Evolutionary conservation across 2,888 invertebrate genomes (phyloP), one percentile per base, ranked within the genome.

Genomic region (Lycophotia porphyrea): DNA sequence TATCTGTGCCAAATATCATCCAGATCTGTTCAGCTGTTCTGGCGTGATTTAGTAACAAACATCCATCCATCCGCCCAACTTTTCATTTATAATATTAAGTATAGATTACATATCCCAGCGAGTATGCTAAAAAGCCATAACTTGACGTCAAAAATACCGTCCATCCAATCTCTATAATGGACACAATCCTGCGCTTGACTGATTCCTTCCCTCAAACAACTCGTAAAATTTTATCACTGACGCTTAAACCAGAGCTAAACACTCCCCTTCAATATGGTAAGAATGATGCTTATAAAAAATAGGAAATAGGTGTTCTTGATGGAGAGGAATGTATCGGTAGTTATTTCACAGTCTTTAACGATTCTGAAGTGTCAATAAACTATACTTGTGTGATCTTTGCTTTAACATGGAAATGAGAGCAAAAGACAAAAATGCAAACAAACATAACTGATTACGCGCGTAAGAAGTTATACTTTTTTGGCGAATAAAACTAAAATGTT

Each of bases 171-270:
- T 78, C 49, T 79, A 49, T 84, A 89, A 88, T 91, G 93, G 91
- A 92, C 88, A 92, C 93, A 87, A 85, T 85, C 74, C 76, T 67
- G 60, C 84, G 77, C 76, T 85, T 84, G 88, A 89, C 88, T 89
- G 90, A 91, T 90, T 90, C 83, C 84, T 90, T 90, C 93, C 93
- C 91, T 91, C 88, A 82, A 79, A 81, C 44, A 69, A 60, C 88
- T 93, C 94, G 93, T 94, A 94, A 94, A 94, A 89, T 93, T 94
- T 94, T 94, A 94, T 94, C 92, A 86, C 86, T 89, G 78, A 79
- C 89, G 87, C 84, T 87, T 87, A 79, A 89, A 76, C 85, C 88
- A 34, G 81, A 89, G 74, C 74, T 83, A 86, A 87, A 88, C 86
- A 85, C 78, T 80, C 87, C 90, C 87, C 86, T 82, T 68, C 84